Percentiles rank a stretch among this genome's conserved stretches.
phyloP scores from a whole-genome alignment of 2,888 invertebrate species.

The Andricus curvator region DNA sequence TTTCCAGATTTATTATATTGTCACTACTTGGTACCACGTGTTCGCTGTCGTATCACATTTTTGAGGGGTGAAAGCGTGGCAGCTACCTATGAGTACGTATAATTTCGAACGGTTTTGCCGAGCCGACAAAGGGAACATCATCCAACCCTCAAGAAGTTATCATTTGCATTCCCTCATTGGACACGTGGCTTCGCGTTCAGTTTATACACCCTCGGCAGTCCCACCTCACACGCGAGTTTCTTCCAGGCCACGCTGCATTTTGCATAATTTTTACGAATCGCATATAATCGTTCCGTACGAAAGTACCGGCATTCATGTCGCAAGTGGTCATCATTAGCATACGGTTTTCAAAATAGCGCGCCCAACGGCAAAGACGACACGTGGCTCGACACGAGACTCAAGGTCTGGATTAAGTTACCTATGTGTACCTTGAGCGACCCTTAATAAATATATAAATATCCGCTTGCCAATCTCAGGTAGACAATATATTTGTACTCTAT shows the following conservation, averaged over 20 bases:
- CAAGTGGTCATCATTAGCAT: conserved; percentile 65
- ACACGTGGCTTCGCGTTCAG: conserved; percentile 57
- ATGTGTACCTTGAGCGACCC: not conserved
- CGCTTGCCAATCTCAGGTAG: conserved; percentile 2
- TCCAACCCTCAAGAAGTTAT: conserved; percentile 64
- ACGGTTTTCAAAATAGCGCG: conserved; percentile 64
- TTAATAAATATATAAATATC: not conserved
- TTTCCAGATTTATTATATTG: conserved; percentile 29
- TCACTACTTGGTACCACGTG: conserved; percentile 20
- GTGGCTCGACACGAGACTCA: conserved; percentile 61
- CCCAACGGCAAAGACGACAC: conserved; percentile 60
- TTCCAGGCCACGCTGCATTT: conserved; percentile 57
- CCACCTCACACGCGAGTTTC: conserved; percentile 55
- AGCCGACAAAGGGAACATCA: conserved; percentile 56
- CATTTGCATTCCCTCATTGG: conserved; percentile 68
- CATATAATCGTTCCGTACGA: conserved; percentile 64
- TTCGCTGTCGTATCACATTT: conserved; percentile 12
- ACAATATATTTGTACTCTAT: not conserved
- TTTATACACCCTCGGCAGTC: conserved; percentile 58
- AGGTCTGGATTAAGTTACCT: conserved; percentile 36
- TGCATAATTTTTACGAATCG: conserved; percentile 73
- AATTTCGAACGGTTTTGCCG: conserved; percentile 46
- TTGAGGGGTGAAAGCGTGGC: conserved; percentile 29
- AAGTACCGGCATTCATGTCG: conserved; percentile 57
- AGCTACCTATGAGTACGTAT: conserved; percentile 43